These are phyloP conservation scores for Cephus nigrinus DNA, from an alignment of 2,888 invertebrate species.

Conservation along the genomic window DNA sequence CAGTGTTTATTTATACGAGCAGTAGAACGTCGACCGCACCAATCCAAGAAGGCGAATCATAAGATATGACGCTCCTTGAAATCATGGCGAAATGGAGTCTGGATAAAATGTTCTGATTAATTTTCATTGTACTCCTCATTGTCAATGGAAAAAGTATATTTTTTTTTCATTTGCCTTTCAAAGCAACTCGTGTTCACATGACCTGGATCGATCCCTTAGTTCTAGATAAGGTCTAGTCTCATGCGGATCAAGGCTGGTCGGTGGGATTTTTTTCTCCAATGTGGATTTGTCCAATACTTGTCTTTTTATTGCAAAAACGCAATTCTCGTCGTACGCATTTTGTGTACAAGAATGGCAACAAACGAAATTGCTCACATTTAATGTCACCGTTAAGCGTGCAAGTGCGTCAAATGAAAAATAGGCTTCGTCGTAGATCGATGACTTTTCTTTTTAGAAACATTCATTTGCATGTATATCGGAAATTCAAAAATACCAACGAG, in stretches of 20 bases:
- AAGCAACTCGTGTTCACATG: background rate
- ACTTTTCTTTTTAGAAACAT: background rate
- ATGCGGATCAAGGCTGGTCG: background rate
- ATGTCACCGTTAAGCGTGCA: background rate
- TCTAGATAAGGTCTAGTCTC: background rate
- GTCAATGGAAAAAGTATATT: slow-evolving; percentile 26
- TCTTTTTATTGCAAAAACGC: background rate
- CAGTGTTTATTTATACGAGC: slow-evolving; percentile 45
- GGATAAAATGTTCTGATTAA: background rate
- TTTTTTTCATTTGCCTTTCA: slow-evolving; percentile 12
- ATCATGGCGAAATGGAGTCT: background rate
- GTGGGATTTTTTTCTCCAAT: background rate
- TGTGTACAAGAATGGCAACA: background rate
- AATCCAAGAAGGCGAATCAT: background rate
- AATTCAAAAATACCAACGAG: background rate
- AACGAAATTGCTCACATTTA: background rate
- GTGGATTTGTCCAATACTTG: background rate
- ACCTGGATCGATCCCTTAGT: slow-evolving; percentile 1
- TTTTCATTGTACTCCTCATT: background rate
- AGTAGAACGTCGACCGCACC: background rate
- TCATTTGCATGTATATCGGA: background rate
- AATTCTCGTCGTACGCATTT: background rate
- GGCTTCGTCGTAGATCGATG: background rate
- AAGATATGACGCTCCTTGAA: background rate
- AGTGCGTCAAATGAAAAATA: background rate